A percentile compares a stretch with the other conserved stretches of the same genome.
Conservation (phyloP, 2,113 vertebrate species). For the Periophthalmus modestus region DNA sequence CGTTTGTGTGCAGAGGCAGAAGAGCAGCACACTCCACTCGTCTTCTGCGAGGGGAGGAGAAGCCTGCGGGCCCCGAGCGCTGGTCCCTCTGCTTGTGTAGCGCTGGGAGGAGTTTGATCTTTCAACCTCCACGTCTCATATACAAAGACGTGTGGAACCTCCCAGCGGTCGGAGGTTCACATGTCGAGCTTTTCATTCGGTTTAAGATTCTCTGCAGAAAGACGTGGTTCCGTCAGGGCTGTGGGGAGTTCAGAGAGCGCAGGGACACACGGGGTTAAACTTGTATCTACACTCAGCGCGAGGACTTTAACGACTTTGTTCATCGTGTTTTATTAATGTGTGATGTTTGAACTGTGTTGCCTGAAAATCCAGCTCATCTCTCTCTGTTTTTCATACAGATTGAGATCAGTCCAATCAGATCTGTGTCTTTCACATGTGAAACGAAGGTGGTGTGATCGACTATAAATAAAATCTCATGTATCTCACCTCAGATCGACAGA, state of each 20-base stretch:
- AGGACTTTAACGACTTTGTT: too few relatives aligned
- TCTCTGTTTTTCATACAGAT: too few relatives aligned
- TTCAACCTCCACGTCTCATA: slow-evolving; percentile 39
- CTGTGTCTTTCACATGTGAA: too few relatives aligned
- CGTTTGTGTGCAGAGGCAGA: slow-evolving; percentile 59
- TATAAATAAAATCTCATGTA: too few relatives aligned
- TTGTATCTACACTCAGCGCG: not conserved
- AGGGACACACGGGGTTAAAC: slow-evolving; percentile 3
- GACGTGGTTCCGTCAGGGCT: slow-evolving; percentile 4
- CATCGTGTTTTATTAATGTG: too few relatives aligned
- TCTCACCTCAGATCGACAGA: too few relatives aligned
- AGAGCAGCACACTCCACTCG: slow-evolving; percentile 47
- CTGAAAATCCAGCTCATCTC: too few relatives aligned
- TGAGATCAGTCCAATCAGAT: too few relatives aligned
- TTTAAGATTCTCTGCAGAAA: slow-evolving; percentile 17
- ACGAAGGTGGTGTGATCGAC: too few relatives aligned
- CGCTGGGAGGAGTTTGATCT: slow-evolving; percentile 52
- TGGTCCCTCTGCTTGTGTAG: slow-evolving; percentile 46
- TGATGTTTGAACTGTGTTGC: too few relatives aligned
- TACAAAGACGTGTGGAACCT: slow-evolving; percentile 38
- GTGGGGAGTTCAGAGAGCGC: slow-evolving; percentile 1
- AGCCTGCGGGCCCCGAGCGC: slow-evolving; percentile 44
- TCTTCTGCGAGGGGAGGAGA: slow-evolving; percentile 38
- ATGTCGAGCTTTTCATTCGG: slow-evolving; percentile 10
- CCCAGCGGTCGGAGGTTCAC: slow-evolving; percentile 3